phyloP scores from a whole-genome alignment of 2,888 invertebrate genomes.

The Pteria penguin region DNA sequence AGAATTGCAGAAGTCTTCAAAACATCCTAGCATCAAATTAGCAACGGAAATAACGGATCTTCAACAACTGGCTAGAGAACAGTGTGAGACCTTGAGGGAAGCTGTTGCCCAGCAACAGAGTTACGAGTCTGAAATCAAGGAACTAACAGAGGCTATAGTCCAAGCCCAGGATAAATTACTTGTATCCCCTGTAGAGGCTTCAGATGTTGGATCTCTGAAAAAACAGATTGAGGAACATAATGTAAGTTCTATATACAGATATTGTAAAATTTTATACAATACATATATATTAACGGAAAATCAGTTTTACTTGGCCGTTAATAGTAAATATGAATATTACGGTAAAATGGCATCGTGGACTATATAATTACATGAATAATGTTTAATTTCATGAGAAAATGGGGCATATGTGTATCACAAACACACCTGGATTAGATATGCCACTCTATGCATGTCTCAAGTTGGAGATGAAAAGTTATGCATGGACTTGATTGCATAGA shows the following conservation, averaged over 20 bases:
- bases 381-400: too few species aligned
- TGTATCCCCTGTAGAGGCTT: slow-evolving; percentile 66
- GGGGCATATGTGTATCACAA: too few species aligned
- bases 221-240: slow-evolving; percentile 71
- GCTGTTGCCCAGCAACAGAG: slow-evolving; percentile 68
- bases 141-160: slow-evolving; percentile 63
- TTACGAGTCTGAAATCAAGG: slow-evolving; percentile 67
- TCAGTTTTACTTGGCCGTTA: too few species aligned
- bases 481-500: too few species aligned
- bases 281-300: too few species aligned
- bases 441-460: too few species aligned
- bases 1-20: slow-evolving; percentile 54
- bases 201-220: slow-evolving; percentile 69
- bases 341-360: too few species aligned
- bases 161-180: slow-evolving; percentile 69
- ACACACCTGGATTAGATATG: too few species aligned
- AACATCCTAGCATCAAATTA: slow-evolving; percentile 55
- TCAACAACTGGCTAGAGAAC: slow-evolving; percentile 63
- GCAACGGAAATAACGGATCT: slow-evolving; percentile 67
- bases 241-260: slow-evolving; percentile 71
- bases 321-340: too few species aligned
- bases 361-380: too few species aligned
- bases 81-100: slow-evolving; percentile 58
- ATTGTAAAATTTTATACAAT: too few species aligned
- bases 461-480: too few species aligned